phyloP scores from a whole-genome alignment of 2,797 vertebrate genomes.

The Esox masquinongy region DNA sequence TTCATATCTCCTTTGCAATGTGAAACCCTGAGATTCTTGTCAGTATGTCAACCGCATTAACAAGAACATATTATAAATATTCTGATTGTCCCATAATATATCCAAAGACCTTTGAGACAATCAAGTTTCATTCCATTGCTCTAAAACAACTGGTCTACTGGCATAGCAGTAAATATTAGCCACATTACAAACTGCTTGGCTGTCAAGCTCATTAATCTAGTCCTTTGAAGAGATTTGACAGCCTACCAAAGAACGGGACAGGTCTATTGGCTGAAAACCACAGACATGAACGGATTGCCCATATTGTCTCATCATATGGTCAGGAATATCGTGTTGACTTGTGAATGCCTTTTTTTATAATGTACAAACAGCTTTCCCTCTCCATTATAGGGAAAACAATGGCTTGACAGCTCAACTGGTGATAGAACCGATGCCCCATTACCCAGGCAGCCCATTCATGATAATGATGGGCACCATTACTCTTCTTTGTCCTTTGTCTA shows the following conservation, averaged over 20 bases:
- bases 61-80: background rate
- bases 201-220: background rate
- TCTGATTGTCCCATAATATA: background rate
- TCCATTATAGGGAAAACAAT: slow-evolving; percentile 65
- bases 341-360: slow-evolving; percentile 54
- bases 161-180: background rate
- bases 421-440: slow-evolving; percentile 66
- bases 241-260: slow-evolving; percentile 5
- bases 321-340: slow-evolving; percentile 53
- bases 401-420: slow-evolving; percentile 58
- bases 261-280: slow-evolving; percentile 36
- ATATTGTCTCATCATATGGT: slow-evolving; percentile 49
- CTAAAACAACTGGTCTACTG: slow-evolving; percentile 1
- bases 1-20: background rate
- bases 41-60: background rate
- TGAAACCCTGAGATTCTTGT: background rate
- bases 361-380: slow-evolving; percentile 44
- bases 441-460: slow-evolving; percentile 66
- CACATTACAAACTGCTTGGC: background rate
- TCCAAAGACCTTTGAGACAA: background rate
- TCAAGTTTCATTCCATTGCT: background rate
- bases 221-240: slow-evolving; percentile 6
- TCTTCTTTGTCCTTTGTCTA: slow-evolving; percentile 52
- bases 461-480: slow-evolving; percentile 69
- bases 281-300: slow-evolving; percentile 58